phyloP scores from a whole-genome alignment of 2,888 invertebrate genomes.

The Branchinecta sandiegonensis region DNA sequence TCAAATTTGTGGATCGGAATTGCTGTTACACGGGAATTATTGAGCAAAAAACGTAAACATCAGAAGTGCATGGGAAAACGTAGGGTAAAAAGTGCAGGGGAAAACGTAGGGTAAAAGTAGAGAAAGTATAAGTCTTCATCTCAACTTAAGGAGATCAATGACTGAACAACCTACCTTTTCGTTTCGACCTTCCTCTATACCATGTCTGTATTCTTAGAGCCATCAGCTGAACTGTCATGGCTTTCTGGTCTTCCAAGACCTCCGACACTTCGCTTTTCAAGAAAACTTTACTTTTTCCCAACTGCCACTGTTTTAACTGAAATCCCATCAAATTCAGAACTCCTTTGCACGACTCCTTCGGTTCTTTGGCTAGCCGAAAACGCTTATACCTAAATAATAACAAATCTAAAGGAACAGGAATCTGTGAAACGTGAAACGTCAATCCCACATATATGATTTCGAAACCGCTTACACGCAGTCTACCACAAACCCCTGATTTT shows the following conservation, averaged over 20 bases:
- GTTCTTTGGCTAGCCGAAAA: background rate
- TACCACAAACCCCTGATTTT: too few relatives aligned
- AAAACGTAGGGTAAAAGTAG: background rate
- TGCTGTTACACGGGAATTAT: too few relatives aligned
- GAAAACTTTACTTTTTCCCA: slow-evolving; percentile 73
- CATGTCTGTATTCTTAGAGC: slow-evolving; percentile 59
- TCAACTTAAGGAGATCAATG: background rate
- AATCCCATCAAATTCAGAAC: slow-evolving; percentile 36
- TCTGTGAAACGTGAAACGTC: background rate
- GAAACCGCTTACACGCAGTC: too few relatives aligned
- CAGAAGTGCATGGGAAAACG: too few relatives aligned
- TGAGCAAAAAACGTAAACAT: too few relatives aligned
- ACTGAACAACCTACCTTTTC: slow-evolving; percentile 38
- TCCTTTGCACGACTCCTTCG: background rate
- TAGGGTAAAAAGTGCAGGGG: background rate
- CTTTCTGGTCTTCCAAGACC: slow-evolving; percentile 63
- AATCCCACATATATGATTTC: too few relatives aligned
- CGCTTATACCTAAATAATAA: slow-evolving; percentile 2
- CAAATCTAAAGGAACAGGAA: background rate
- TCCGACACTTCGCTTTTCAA: slow-evolving; percentile 64
- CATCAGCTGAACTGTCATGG: slow-evolving; percentile 49
- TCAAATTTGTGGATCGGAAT: too few relatives aligned
- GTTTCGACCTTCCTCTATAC: slow-evolving; percentile 50
- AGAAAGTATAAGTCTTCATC: background rate
- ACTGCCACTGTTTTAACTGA: slow-evolving; percentile 66